Evolutionary conservation across 2,888 invertebrate genomes (phyloP).

Genomic region (Eupithecia exiguata): DNA sequence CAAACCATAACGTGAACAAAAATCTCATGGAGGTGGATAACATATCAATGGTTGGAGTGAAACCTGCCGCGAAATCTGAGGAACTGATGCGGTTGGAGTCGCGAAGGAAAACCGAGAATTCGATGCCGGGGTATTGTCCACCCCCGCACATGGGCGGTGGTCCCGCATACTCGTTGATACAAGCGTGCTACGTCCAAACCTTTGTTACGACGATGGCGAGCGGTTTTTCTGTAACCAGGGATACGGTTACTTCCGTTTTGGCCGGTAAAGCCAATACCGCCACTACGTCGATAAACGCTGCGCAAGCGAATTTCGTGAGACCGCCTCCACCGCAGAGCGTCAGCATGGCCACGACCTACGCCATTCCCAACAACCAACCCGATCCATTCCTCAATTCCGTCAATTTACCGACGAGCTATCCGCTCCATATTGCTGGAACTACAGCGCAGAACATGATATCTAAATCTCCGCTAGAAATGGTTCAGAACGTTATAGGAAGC

Average conservation of each 20-base stretch:
- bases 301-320: constrained; percentile 75
- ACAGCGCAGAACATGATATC: constrained; percentile 81
- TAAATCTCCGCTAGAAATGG: constrained; percentile 89
- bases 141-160: constrained; percentile 79
- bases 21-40: constrained; percentile 81
- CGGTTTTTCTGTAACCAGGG: constrained; percentile 90
- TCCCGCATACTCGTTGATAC: constrained; percentile 73
- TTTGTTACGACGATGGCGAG: constrained; percentile 85
- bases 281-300: constrained; percentile 89
- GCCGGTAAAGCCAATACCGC: constrained; percentile 90
- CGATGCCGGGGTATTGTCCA: constrained; percentile 79
- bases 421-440: constrained; percentile 76
- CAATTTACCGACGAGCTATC: constrained; percentile 76
- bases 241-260: constrained; percentile 91
- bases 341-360: constrained; percentile 73
- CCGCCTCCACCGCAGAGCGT: constrained; percentile 75
- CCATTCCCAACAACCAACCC: constrained; percentile 77
- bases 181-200: constrained; percentile 75
- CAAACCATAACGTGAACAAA: constrained; percentile 79
- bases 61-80: constrained; percentile 64
- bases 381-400: constrained; percentile 79
- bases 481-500: constrained; percentile 89
- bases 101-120: constrained; percentile 66
- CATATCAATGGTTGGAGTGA: constrained; percentile 80
- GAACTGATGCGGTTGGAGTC: constrained; percentile 64